Evolutionary conservation across 2,113 vertebrate genomes (phyloP).

Genomic region (Serinus canaria): DNA sequence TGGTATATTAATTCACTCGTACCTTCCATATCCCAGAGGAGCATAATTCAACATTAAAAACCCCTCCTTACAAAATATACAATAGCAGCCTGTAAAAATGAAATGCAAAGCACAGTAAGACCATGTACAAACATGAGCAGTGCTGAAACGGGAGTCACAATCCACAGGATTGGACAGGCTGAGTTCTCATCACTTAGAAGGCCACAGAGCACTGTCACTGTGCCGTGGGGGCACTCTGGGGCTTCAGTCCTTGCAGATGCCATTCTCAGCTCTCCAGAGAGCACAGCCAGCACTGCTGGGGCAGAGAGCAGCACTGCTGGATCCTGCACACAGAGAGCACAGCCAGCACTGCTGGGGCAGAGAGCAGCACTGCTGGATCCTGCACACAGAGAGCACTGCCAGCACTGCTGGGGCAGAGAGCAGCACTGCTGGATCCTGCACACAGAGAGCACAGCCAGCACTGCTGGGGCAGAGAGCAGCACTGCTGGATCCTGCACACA

Average conservation of each 20-base stretch:
- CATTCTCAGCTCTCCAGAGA: background rate
- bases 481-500: no score
- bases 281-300: background rate
- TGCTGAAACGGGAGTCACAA: background rate
- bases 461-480: no score
- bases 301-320: background rate
- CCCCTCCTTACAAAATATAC: fast-evolving
- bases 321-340: no score
- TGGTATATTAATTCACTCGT: background rate
- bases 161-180: background rate
- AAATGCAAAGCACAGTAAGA: background rate
- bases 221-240: background rate
- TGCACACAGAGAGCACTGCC: no score
- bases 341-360: no score
- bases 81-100: background rate
- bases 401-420: no score
- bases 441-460: no score
- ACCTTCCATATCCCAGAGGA: background rate
- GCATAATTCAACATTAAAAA: background rate
- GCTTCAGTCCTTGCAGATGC: fast-evolving
- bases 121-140: fast-evolving
- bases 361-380: no score
- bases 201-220: background rate
- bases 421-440: no score
- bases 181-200: background rate